Evolutionary conservation across 2,888 invertebrate genomes (phyloP), one percentile per base, ranked within the genome.

Genomic region (Watsonalla cultraria): DNA sequence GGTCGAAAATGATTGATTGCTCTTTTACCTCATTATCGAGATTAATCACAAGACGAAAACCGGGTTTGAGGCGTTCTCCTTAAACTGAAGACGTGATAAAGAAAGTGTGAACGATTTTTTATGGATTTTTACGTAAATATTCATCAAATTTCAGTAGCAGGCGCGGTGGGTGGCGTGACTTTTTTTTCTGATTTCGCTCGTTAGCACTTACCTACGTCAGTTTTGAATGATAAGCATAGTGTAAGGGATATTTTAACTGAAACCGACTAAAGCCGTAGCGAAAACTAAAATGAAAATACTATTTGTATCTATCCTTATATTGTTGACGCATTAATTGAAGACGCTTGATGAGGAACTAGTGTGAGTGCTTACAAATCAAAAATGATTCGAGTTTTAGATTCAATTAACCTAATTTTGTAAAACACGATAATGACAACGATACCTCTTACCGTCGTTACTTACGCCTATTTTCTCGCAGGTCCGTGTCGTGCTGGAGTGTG

Each of bases 1-100:
- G 62, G 63, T 60, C 72, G 72, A 78, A 76, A 82, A 84, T 89
- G 89, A 89, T 88, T 86, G 86, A 89, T 89, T 84, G 64, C 70
- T 77, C 75, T 80, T 75, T 80, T 74, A 77, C 71, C 68, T 76
- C 76, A 78, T 80, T 80, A 77, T 75, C 61, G 68, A 66, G 59
- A 66, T 65, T 61, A 65, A 64, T 66, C 59, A 61, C 59, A 37
- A 11, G 42, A 61, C 65, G 62, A 51, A 52, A 53, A 61, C 66
- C 68, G 70, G 52, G 35, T 52, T 52, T 46, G 46, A 46, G 45
- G 24, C 52, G 45, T 47, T 52, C 37, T 52, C 54, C 70, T 72
- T 72, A 72, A 74, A 61, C 57, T 11, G 42, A 11, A 8, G 42
- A 5, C 8, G 42, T 42, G 42, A 42, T 42, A 11, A 42, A 42